Evolutionary conservation across 2,797 vertebrate species (phyloP), one percentile per base, ranked within the genome.

Genomic region (Aldrovandia affinis): DNA sequence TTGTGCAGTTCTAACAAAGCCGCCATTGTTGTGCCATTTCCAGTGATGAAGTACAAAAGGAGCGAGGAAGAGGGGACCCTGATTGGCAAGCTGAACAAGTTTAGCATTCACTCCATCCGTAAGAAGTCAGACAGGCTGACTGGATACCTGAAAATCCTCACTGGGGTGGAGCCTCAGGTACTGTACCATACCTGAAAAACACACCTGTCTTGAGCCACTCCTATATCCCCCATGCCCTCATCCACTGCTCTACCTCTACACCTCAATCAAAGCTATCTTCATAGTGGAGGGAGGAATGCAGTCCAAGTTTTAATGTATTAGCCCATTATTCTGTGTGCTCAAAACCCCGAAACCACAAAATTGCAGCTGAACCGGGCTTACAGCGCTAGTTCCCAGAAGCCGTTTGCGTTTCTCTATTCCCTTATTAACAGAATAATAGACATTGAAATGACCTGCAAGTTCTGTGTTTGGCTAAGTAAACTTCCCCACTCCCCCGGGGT

Each of bases 61-160:
- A 92, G 93, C 68, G 98, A 99, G 33, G 98, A 99, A 82, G 98
- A 99, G 68, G 96, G 96, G 89, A 97, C 96, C 0, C 88, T 99
- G 84, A 98, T 96, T 90, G 96, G 97, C 42, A 98, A 97, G 92
- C 91, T 99, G 82, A 94, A 97, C 85, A 98, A 96, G 90, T 91
- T 99, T 82, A 99, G 95, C 91, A 98, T 99, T 89, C 98, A 98
- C 90, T 99, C 98, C 18, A 97, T 99, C 89, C 96, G 97, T 82
- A 99, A 99, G 92, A 99, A 99, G 92, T 97, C 98, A 0, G 98
- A 99, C 92, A 94, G 98, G 86, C 97, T 99, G 85, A 99, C 98
- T 22, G 97, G 97, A 25, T 97, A 96, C 85, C 94, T 99, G 83
- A 99, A 97, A 93, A 97, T 99, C 86, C 94, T 99, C 87, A 97